Conservation (phyloP, 2,888 invertebrate species). For the Molorchus minor region DNA sequence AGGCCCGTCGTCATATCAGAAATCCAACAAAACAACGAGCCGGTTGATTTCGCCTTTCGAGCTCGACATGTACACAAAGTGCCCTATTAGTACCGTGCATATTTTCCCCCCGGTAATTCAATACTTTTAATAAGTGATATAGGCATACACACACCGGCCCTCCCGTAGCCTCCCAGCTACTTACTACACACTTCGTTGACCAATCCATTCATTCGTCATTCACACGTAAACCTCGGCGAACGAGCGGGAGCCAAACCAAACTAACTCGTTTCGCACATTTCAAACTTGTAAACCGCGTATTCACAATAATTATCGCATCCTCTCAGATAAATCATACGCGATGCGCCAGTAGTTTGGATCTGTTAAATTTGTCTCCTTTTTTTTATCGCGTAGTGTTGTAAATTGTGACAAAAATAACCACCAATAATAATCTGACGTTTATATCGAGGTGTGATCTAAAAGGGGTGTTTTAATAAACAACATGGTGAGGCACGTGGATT, state of each 20-base stretch:
- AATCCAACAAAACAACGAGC: too few relatives aligned
- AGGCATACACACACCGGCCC: not conserved
- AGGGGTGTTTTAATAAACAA: constrained; percentile 20
- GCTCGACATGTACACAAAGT: not conserved
- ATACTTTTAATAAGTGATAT: constrained; percentile 12
- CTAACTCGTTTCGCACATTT: constrained; percentile 64
- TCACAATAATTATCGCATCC: not conserved
- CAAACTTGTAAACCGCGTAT: constrained; percentile 64
- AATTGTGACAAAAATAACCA: too few relatives aligned
- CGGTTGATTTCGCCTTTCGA: too few relatives aligned
- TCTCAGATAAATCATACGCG: constrained; percentile 1
- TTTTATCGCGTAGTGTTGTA: too few relatives aligned
- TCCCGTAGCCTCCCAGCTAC: constrained; percentile 15
- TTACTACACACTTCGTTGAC: constrained; percentile 11
- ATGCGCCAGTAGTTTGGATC: not conserved
- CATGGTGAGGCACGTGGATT: constrained; percentile 60
- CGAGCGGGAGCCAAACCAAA: constrained; percentile 42
- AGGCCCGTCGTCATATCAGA: not conserved
- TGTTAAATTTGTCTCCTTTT: too few relatives aligned
- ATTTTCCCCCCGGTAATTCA: constrained; percentile 15
- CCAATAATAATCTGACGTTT: too few relatives aligned
- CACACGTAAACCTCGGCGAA: constrained; percentile 50
- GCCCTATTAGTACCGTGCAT: not conserved
- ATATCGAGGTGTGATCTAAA: too few relatives aligned
- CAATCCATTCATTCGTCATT: constrained; percentile 62